Percentiles rank a stretch among this genome's conserved stretches.
Conservation (phyloP, 2,113 vertebrate species). For the Nyctibius bracteatus region DNA sequence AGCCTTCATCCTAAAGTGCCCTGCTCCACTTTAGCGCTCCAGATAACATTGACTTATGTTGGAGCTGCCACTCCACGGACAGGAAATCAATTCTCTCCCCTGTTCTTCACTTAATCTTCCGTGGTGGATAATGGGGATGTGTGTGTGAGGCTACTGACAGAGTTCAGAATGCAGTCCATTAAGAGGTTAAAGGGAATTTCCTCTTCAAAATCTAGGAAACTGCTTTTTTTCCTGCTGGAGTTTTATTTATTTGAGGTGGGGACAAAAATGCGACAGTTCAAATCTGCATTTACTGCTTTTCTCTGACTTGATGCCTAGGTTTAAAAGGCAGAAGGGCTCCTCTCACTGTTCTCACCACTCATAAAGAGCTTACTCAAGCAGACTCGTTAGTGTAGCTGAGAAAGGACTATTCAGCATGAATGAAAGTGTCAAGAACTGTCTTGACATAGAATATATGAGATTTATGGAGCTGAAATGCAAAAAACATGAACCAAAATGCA, state of each 20-base stretch:
- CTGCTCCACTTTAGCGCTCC: not conserved
- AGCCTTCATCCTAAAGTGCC: conserved; percentile 5
- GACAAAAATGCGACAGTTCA: not conserved
- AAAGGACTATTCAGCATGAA: not conserved
- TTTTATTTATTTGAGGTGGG: not conserved
- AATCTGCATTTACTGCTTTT: not conserved
- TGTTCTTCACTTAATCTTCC: not conserved
- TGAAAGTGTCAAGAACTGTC: not conserved
- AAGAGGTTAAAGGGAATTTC: conserved; percentile 27
- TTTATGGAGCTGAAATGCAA: not conserved
- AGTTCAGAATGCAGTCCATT: conserved; percentile 26
- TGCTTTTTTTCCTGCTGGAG: not conserved
- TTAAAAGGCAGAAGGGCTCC: not conserved
- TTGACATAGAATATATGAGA: not conserved
- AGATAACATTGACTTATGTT: conserved; percentile 23
- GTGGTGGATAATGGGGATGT: not conserved
- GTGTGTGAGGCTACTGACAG: conserved; percentile 56
- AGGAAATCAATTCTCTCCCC: conserved; percentile 1
- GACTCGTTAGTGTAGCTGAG: not conserved
- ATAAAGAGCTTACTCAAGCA: not conserved
- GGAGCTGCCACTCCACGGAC: not conserved
- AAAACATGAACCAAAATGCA: not conserved
- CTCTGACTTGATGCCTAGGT: not conserved
- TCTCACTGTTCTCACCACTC: not conserved
- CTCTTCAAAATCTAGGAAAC: not conserved